Evolutionary conservation across 2,113 vertebrate species (phyloP).

Genomic region (Protobothrops flavoviridis): DNA sequence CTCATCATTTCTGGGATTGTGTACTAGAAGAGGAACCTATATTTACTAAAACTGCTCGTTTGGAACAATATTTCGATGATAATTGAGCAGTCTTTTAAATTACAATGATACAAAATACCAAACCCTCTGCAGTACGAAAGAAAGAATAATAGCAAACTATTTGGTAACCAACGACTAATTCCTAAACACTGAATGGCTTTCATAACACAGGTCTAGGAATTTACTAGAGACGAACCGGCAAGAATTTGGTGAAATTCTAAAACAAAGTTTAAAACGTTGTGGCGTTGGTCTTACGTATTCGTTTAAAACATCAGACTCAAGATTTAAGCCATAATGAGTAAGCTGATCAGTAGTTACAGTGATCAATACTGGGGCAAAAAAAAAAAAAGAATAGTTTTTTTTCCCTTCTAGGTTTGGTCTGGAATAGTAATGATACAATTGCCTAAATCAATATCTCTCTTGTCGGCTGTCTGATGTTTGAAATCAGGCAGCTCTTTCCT

Average conservation of each 20-base stretch:
- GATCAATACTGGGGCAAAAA: constrained; percentile 74
- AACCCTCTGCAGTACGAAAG: background rate
- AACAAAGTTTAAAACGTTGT: background rate
- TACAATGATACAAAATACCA: background rate
- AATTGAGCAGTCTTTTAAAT: background rate
- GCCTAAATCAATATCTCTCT: constrained; percentile 83
- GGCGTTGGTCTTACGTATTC: background rate
- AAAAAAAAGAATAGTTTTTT: constrained; percentile 58
- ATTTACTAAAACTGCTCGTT: background rate
- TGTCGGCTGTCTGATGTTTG: constrained; percentile 84
- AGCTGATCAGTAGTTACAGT: constrained; percentile 69
- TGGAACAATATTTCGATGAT: background rate
- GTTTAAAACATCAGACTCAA: constrained; percentile 51
- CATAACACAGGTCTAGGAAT: constrained; percentile 15
- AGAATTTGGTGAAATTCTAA: constrained; percentile 1
- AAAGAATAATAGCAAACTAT: background rate
- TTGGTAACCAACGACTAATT: background rate
- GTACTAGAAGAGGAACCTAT: background rate
- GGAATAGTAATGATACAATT: constrained; percentile 86
- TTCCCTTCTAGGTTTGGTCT: constrained; percentile 68
- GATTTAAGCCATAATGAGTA: constrained; percentile 70
- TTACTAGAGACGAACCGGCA: constrained; percentile 63
- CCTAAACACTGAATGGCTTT: background rate
- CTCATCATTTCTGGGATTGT: too few relatives aligned
- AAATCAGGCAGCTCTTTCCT: constrained; percentile 80